Evolutionary conservation across 2,797 vertebrate species (phyloP).

Genomic region (Alosa sapidissima): DNA sequence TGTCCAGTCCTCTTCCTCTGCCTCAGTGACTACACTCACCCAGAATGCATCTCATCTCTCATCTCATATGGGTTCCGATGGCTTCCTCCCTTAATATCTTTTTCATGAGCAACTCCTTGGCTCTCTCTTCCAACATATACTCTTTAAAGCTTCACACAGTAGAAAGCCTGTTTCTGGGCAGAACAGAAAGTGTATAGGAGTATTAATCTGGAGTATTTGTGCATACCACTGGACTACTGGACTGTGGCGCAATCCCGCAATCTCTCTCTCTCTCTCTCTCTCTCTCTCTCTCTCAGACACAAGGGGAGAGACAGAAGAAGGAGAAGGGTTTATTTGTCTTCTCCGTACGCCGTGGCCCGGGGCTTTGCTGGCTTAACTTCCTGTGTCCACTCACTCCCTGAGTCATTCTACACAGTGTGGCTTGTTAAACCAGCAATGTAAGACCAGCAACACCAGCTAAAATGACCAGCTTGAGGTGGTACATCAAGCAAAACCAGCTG

Average conservation of each 20-base stretch:
- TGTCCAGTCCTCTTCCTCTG: slow-evolving; percentile 12
- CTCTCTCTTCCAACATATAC: neutral
- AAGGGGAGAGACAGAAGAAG: neutral
- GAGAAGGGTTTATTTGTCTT: neutral
- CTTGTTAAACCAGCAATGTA: no score
- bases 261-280: neutral
- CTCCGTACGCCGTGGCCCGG: neutral
- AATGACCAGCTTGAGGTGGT: no score
- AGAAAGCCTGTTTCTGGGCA: neutral
- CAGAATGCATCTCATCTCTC: neutral
- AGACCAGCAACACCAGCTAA: no score
- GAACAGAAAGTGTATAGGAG: neutral
- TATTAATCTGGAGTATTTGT: neutral
- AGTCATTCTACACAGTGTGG: no score
- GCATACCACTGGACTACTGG: no score
- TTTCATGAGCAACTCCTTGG: neutral
- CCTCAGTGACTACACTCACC: neutral
- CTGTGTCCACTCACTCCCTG: no score
- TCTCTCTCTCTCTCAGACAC: neutral
- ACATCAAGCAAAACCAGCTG: no score
- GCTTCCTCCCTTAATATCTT: neutral
- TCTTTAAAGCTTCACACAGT: neutral
- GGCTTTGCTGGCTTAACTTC: neutral
- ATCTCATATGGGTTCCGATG: neutral
- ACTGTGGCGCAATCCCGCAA: no score